Conservation (phyloP, 2,113 vertebrate species). For the Hypomesus transpacificus region DNA sequence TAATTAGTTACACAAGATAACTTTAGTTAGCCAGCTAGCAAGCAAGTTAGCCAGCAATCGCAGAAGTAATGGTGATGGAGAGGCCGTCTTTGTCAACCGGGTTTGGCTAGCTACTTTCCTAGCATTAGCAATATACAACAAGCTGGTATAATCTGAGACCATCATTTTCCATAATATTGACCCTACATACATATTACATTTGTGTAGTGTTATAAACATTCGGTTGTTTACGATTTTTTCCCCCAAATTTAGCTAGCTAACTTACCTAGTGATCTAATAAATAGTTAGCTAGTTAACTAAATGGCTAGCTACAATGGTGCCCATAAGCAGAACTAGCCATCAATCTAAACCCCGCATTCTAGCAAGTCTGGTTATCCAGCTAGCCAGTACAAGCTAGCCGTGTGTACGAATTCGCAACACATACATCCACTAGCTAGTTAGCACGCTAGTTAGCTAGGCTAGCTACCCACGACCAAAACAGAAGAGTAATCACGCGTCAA, state of each 20-base stretch:
- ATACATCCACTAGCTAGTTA: conserved; percentile 57
- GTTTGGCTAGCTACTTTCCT: background rate
- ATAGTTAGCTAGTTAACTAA: conserved; percentile 5
- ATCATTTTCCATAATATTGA: no score
- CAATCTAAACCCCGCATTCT: conserved; percentile 26
- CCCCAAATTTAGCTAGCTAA: background rate
- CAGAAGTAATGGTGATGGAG: background rate
- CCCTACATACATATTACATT: no score
- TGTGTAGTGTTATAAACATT: no score
- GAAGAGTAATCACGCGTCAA: conserved; percentile 50
- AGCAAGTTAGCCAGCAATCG: conserved; percentile 44
- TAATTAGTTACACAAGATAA: background rate
- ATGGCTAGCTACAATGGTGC: background rate
- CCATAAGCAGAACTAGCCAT: no score
- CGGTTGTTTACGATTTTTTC: no score
- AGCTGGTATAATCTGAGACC: background rate
- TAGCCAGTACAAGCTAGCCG: conserved; percentile 59
- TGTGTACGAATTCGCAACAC: conserved; percentile 61
- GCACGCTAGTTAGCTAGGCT: conserved; percentile 56
- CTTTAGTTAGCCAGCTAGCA: conserved; percentile 26
- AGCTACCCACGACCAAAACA: conserved; percentile 70
- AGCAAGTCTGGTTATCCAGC: conserved; percentile 30
- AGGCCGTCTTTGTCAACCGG: background rate
- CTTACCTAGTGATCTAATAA: background rate
- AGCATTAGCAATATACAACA: background rate